phyloP scores from a whole-genome alignment of 2,888 invertebrate species.

The Platycnemis pennipes region DNA sequence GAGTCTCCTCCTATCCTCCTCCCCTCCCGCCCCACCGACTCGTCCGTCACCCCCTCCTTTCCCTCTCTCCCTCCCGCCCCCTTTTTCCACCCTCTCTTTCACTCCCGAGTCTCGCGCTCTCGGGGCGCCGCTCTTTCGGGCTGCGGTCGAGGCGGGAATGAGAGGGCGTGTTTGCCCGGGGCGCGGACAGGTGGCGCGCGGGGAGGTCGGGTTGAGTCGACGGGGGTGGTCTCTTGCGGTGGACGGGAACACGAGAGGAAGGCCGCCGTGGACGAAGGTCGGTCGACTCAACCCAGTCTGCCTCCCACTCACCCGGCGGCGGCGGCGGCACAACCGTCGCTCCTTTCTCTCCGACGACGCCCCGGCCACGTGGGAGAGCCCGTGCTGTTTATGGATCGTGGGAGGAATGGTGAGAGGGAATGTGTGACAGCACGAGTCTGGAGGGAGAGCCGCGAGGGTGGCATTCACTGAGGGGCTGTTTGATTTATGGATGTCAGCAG shows the following conservation, averaged over 20 bases:
- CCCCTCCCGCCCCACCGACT: neutral
- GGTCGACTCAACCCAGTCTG: neutral
- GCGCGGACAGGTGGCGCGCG: slow-evolving; percentile 64
- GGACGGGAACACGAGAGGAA: slow-evolving; percentile 29
- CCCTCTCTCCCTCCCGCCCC: neutral
- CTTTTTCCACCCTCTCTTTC: neutral
- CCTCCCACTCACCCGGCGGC: neutral
- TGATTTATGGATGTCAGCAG: too few relatives aligned
- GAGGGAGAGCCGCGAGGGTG: too few relatives aligned
- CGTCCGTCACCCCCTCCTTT: neutral
- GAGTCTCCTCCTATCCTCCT: slow-evolving; percentile 8
- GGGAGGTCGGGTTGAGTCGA: neutral
- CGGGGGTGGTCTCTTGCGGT: slow-evolving; percentile 57
- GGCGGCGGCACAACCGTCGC: neutral
- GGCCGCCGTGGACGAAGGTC: neutral
- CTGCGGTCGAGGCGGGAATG: slow-evolving; percentile 61
- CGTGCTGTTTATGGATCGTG: slow-evolving; percentile 63
- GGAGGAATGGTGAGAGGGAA: neutral
- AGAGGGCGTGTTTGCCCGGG: slow-evolving; percentile 50
- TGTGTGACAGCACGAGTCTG: neutral
- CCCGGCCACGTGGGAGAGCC: slow-evolving; percentile 46
- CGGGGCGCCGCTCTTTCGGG: slow-evolving; percentile 54
- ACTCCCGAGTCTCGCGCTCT: neutral
- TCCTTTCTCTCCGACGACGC: neutral
- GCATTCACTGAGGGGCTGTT: too few relatives aligned